These are phyloP conservation scores for Drosophila emarginata DNA, from an alignment of 2,888 invertebrate species.

Conservation along the genomic window DNA sequence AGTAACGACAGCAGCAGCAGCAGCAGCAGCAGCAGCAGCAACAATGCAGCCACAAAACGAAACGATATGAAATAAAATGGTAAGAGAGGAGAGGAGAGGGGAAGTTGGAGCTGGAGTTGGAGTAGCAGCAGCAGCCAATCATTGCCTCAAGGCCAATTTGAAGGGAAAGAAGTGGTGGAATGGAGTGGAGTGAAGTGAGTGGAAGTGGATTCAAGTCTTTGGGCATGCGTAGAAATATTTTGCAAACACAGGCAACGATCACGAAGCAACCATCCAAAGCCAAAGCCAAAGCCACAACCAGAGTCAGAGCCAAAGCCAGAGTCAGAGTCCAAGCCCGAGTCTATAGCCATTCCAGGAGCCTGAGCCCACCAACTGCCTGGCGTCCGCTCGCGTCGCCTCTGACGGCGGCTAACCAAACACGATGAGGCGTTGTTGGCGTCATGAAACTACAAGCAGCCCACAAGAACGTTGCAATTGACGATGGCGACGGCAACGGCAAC, in stretches of 20 bases:
- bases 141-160: slow-evolving; percentile 77
- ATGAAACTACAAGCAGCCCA: slow-evolving; percentile 77
- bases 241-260: slow-evolving; percentile 59
- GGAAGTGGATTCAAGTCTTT: neutral
- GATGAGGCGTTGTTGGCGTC: slow-evolving; percentile 81
- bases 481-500: slow-evolving; percentile 22
- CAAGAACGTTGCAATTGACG: slow-evolving; percentile 58
- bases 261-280: slow-evolving; percentile 37
- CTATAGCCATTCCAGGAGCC: slow-evolving; percentile 15
- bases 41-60: slow-evolving; percentile 5
- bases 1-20: slow-evolving; percentile 27
- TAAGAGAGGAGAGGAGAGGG: slow-evolving; percentile 6
- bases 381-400: slow-evolving; percentile 69
- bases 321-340: slow-evolving; percentile 17
- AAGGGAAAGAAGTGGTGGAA: slow-evolving; percentile 11
- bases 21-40: slow-evolving; percentile 15
- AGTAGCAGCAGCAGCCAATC: slow-evolving; percentile 65
- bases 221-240: slow-evolving; percentile 64
- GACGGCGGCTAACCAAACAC: slow-evolving; percentile 80
- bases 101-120: slow-evolving; percentile 18
- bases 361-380: slow-evolving; percentile 20
- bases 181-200: neutral
- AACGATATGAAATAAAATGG: slow-evolving; percentile 44
- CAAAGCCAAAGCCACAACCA: slow-evolving; percentile 4
- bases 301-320: slow-evolving; percentile 12